Evolutionary conservation across 2,888 invertebrate species (phyloP), one percentile per base, ranked within the genome.

Genomic region (Odontomyia ornata): DNA sequence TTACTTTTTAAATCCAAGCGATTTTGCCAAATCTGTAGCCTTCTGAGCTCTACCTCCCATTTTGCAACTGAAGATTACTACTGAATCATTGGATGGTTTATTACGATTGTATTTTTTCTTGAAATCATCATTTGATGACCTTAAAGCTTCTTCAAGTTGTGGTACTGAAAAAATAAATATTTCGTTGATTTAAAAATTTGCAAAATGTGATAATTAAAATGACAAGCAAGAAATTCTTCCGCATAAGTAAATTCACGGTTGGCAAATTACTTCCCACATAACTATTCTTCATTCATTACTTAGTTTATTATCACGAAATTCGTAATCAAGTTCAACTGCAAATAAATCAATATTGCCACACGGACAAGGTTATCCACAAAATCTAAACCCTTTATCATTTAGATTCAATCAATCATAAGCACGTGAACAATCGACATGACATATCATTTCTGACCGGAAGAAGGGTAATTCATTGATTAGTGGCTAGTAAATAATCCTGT

Each of bases 51-150:
- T 89, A 80, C 89, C 91, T 7, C 93, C 93, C 78, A 91, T 89
- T 85, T 89, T 90, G 83, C 93, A 94, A 72, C 91, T 91, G 80
- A 93, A 90, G 80, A 93, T 91, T 1, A 93, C 86, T 81, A 89
- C 88, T 1, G 89, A 87, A 71, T 90, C 87, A 76, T 87, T 84
- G 0, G 83, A 78, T 0, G 94, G 94, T 83, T 93, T 93, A 0
- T 85, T 82, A 72, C 88, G 89, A 0, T 84, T 83, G 77, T 83
- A 87, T 46, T 84, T 86, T 57, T 87, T 81, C 81, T 89, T 80
- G 52, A 87, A 87, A 0, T 83, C 84, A 0, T 80, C 81, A 4
- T 82, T 82, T 3, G 83, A 79, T 77, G 84, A 78, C 71, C 83
- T 82, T 0, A 87, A 80, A 0, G 86, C 84, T 2, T 77, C 80